Conservation (phyloP, 2,888 invertebrate species). For the Trachelus tabidus region DNA sequence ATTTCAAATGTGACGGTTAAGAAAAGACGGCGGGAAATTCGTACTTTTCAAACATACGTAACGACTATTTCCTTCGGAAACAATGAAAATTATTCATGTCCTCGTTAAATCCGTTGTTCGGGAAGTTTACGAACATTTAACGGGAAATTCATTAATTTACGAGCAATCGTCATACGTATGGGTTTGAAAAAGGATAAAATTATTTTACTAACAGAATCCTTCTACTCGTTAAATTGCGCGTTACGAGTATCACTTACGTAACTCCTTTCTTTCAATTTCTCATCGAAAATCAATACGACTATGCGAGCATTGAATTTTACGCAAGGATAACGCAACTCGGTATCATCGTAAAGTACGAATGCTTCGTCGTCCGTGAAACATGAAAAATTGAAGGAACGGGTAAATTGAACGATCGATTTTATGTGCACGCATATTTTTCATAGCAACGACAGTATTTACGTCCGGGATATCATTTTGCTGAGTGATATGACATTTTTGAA, state of each 20-base stretch:
- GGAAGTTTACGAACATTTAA: background rate
- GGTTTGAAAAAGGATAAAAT: background rate
- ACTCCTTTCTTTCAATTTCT: background rate
- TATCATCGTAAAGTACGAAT: background rate
- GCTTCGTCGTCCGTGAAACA: background rate
- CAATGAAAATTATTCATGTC: background rate
- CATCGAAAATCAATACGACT: background rate
- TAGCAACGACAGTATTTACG: background rate
- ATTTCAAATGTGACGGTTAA: background rate
- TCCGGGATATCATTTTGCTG: background rate
- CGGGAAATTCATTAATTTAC: background rate
- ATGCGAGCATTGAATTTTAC: background rate
- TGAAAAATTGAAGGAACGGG: background rate
- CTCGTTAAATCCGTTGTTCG: background rate
- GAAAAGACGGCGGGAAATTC: background rate
- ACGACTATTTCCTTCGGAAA: background rate
- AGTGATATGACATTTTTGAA: background rate
- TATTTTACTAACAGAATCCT: background rate
- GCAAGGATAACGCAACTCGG: background rate
- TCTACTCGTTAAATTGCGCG: background rate
- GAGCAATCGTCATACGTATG: background rate
- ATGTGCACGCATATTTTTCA: background rate
- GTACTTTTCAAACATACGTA: background rate
- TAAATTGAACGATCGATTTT: background rate
- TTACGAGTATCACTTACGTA: background rate